Evolutionary conservation across 2,888 invertebrate genomes (phyloP).

Genomic region (Apodemia zela): DNA sequence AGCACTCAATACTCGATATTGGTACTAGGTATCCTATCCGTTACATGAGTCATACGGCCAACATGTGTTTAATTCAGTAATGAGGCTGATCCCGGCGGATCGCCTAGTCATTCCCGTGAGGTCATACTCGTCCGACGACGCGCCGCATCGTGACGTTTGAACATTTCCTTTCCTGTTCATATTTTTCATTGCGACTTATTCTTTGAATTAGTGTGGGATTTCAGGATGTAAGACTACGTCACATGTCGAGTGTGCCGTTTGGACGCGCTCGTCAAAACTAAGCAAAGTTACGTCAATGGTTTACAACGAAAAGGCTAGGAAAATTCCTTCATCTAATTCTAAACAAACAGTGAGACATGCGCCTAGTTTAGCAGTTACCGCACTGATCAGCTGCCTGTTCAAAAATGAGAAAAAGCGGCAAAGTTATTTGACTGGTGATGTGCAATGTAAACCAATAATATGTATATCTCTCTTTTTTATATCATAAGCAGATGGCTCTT

Average conservation of each 20-base stretch:
- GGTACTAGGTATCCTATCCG: not conserved
- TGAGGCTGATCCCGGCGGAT: not conserved
- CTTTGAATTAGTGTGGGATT: not conserved
- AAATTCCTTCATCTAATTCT: not conserved
- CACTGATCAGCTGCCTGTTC: not conserved
- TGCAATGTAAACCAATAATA: too few relatives aligned
- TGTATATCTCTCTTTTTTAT: too few relatives aligned
- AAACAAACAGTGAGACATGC: not conserved
- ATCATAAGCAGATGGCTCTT: too few relatives aligned
- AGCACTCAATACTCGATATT: too few relatives aligned
- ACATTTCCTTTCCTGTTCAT: not conserved
- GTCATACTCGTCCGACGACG: not conserved
- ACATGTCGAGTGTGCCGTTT: not conserved
- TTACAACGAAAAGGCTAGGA: not conserved
- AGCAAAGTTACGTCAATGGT: not conserved
- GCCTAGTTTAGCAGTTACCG: not conserved
- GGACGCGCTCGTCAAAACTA: not conserved
- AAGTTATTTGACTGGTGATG: too few relatives aligned
- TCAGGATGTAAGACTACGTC: conserved; percentile 1
- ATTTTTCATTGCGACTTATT: not conserved
- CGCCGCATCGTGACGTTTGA: not conserved
- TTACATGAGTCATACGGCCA: not conserved
- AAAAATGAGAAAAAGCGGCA: too few relatives aligned
- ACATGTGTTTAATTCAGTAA: not conserved
- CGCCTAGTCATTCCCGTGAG: not conserved